Conservation (phyloP, 2,888 invertebrate genomes). For the Ceriagrion tenellum region DNA sequence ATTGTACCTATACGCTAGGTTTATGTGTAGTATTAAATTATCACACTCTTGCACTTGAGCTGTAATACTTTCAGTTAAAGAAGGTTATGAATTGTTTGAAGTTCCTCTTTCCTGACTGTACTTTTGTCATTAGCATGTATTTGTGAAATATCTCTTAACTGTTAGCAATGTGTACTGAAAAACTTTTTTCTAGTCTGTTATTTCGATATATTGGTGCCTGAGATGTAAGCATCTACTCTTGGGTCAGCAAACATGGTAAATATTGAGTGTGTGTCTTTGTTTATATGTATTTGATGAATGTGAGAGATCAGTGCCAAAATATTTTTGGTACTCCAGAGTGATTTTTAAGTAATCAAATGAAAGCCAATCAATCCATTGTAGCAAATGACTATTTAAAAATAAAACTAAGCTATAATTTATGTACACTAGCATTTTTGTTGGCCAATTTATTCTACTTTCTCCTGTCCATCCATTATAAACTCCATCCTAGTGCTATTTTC, state of each 20-base stretch:
- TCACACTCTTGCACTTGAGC: background rate
- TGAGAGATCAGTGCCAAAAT: conserved; percentile 43
- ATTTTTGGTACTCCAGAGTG: conserved; percentile 61
- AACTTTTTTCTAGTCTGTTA: background rate
- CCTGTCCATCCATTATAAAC: background rate
- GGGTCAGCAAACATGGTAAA: conserved; percentile 25
- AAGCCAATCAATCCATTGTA: background rate
- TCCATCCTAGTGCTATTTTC: background rate
- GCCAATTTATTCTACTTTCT: background rate
- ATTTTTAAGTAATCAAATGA: conserved; percentile 28
- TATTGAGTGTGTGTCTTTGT: conserved; percentile 18
- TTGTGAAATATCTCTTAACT: background rate
- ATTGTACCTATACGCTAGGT: background rate
- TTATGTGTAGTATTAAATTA: background rate
- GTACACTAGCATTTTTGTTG: background rate
- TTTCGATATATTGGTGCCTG: background rate
- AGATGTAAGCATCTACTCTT: background rate
- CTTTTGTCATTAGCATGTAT: background rate
- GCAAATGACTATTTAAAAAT: conserved; percentile 34
- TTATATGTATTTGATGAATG: conserved; percentile 24
- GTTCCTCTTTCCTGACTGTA: background rate
- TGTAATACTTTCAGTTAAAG: background rate
- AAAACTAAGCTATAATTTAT: conserved; percentile 6
- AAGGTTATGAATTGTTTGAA: background rate
- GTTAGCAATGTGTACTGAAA: background rate